Conservation (phyloP, 2,113 vertebrate species). For the Halcyon senegalensis region DNA sequence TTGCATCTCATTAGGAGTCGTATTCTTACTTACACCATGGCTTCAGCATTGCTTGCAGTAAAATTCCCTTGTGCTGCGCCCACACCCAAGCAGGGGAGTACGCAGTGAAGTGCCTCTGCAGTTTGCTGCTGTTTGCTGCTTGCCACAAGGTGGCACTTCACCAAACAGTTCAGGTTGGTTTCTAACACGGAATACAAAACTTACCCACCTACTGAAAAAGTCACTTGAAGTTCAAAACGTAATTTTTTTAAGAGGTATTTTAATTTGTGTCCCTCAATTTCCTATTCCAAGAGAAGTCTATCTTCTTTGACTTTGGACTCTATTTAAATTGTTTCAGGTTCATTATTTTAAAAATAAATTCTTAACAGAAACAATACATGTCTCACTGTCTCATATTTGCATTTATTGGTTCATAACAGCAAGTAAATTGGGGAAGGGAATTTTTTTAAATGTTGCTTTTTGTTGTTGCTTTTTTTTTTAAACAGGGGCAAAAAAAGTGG, state of each 20-base stretch:
- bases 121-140: not conserved
- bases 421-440: not conserved
- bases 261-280: not conserved
- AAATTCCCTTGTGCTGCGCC: not conserved
- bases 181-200: fast-evolving
- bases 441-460: too few relatives aligned
- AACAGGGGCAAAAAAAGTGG: not conserved
- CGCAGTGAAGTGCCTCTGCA: not conserved
- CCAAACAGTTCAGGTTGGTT: not conserved
- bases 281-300: not conserved
- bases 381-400: too few relatives aligned
- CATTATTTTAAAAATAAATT: not conserved
- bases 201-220: fast-evolving
- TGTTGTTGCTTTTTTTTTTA: not conserved
- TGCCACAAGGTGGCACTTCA: slow-evolving; percentile 32
- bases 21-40: too few relatives aligned
- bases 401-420: not conserved
- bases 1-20: not conserved
- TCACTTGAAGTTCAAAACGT: not conserved
- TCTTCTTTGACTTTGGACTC: not conserved
- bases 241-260: not conserved
- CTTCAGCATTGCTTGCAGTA: not conserved
- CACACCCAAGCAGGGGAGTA: not conserved
- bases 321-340: not conserved
- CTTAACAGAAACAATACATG: not conserved